Conservation (phyloP, 2,797 vertebrate genomes). For the Apogon hyalosoma region DNA sequence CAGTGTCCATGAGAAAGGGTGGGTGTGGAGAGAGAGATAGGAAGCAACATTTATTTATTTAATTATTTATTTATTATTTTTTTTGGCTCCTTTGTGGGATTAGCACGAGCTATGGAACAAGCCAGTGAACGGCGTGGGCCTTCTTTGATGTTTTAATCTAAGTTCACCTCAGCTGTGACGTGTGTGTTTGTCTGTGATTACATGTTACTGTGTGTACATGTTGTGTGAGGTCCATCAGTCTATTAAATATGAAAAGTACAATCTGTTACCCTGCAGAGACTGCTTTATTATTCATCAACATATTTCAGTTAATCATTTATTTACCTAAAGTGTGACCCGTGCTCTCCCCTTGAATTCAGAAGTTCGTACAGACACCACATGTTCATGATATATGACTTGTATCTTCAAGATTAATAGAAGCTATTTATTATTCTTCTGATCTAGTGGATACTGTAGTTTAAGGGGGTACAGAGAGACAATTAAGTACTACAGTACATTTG, state of each 20-base stretch:
- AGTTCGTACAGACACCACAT: constrained; percentile 22
- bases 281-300: constrained; percentile 81
- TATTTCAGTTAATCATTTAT: constrained; percentile 80
- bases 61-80: too few species aligned
- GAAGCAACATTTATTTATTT: constrained; percentile 38
- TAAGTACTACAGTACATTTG: constrained; percentile 60
- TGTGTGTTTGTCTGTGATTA: constrained; percentile 33
- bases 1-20: constrained; percentile 42
- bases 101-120: constrained; percentile 43
- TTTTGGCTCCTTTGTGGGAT: constrained; percentile 52
- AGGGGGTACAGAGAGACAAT: constrained; percentile 45
- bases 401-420: constrained; percentile 64
- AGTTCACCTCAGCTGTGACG: constrained; percentile 25
- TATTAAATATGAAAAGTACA: constrained; percentile 84
- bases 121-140: constrained; percentile 18
- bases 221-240: constrained; percentile 65
- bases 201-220: constrained; percentile 33
- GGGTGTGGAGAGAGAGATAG: constrained; percentile 10
- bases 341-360: constrained; percentile 17
- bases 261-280: constrained; percentile 81
- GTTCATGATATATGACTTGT: constrained; percentile 29
- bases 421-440: constrained; percentile 64
- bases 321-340: constrained; percentile 72
- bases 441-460: constrained; percentile 30
- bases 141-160: constrained; percentile 55